These are phyloP conservation scores for Micrastur ruficollis DNA, from an alignment of 2,797 vertebrate species.

Conservation along the genomic window DNA sequence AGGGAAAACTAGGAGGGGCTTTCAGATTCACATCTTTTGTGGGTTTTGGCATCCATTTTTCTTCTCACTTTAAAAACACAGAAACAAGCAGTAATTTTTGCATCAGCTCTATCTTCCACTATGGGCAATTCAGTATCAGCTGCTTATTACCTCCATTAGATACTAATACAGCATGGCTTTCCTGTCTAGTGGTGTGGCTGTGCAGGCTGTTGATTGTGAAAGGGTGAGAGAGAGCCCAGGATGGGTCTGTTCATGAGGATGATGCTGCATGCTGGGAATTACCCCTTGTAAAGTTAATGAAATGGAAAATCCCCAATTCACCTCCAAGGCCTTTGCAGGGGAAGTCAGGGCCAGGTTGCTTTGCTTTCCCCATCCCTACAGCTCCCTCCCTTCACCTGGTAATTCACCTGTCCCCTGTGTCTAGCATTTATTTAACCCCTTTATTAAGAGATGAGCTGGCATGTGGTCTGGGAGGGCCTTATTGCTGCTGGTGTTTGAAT, in stretches of 20 bases:
- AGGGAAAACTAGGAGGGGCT: neutral
- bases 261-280: conserved; percentile 13
- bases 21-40: neutral
- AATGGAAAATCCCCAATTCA: conserved; percentile 42
- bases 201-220: neutral
- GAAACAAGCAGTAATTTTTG: no score
- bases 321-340: neutral
- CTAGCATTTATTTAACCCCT: neutral
- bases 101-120: neutral
- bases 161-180: neutral
- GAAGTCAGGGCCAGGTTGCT: neutral
- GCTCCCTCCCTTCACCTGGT: neutral
- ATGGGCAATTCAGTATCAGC: neutral
- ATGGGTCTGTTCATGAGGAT: neutral
- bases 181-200: neutral
- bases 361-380: neutral
- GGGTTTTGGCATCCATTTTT: neutral
- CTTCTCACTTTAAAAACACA: neutral
- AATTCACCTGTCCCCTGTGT: neutral
- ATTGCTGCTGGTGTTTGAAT: neutral
- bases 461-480: neutral
- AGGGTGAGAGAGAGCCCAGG: neutral
- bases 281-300: conserved; percentile 56
- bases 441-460: neutral
- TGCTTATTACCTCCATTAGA: neutral